Conservation (phyloP, 1,140 invertebrate species). For the Drosophila quadrilineata region DNA sequence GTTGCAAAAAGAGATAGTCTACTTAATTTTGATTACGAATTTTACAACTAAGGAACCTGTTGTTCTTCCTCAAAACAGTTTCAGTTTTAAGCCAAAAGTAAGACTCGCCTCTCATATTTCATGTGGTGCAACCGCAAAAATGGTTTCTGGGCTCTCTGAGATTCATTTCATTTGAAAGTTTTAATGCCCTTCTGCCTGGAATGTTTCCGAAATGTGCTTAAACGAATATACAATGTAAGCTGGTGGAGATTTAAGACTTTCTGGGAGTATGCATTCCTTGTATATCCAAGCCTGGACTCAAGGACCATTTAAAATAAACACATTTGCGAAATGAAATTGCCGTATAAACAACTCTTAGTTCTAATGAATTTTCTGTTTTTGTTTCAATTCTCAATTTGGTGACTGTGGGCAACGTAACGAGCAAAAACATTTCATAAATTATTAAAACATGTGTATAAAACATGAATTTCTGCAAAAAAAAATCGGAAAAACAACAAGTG, state of each 20-base stretch:
- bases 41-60: too few relatives aligned
- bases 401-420: neutral
- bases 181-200: neutral
- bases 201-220: neutral
- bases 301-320: neutral
- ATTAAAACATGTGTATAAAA: constrained; percentile 34
- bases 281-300: too few relatives aligned
- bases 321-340: constrained; percentile 4
- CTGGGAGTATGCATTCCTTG: too few relatives aligned
- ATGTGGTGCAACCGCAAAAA: too few relatives aligned
- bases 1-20: too few relatives aligned
- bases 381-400: constrained; percentile 4
- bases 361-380: constrained; percentile 3
- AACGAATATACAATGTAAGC: neutral
- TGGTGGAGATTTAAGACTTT: neutral
- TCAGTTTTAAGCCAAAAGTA: too few relatives aligned
- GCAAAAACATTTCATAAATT: constrained; percentile 57
- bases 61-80: too few relatives aligned
- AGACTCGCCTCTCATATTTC: constrained; percentile 1
- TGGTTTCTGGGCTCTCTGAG: too few relatives aligned
- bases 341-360: constrained; percentile 10
- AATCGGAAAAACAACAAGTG: constrained; percentile 35
- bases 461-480: constrained; percentile 23
- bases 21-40: constrained; percentile 22
- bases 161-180: neutral